Base-by-base conservation (phyloP, 2,113 vertebrate species). In the Amphiprion percula region DNA sequence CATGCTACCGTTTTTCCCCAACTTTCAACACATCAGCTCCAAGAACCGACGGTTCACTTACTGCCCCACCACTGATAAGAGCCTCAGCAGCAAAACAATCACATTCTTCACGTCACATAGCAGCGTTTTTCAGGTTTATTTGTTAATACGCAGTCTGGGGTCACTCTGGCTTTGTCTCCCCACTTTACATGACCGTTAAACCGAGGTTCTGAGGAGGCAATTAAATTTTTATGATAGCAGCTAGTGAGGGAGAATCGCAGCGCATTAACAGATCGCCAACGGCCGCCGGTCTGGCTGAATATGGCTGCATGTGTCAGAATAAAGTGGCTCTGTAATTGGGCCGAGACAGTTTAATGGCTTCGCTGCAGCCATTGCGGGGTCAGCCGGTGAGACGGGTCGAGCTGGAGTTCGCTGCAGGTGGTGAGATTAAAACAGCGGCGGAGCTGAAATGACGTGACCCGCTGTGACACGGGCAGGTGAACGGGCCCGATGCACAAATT, bases 281-380 rank as follows among this genome's bases (percentile, higher is more conserved):
- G 39, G 62, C 64, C 56, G 30, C 44, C 69, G 47, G 56, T 68
- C 9, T 24, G n/a, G 78, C 74, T 53, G 75, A 80, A 75, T 74
- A 56, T 54, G 56, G 66, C 46, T 1, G 39, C 3, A 7, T 19
- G 66, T 76, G 85, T 84, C 81, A 55, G 74, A n/a, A 85, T 69
- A 73, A 81, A 91, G 88, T 75, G 82, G 53, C 55, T 80, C 46
- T 19, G 83, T 87, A 82, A 91, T 89, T 87, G 87, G 74, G 84
- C 50, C n/a, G 21, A 72, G 90, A 86, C 90, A 79, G 60, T 68
- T 89, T 85, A 89, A 89, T 88, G 88, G 83, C 83, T 74, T 77
- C 6, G 15, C 23, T 55, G 85, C 68, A 74, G 83, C 80, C 79
- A 60, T 79, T 74, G 54, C 39, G 80, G 56, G 81, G 85, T 83